Base-by-base conservation (phyloP, 2,113 vertebrate genomes). In the Oncorhynchus gorbuscha region DNA sequence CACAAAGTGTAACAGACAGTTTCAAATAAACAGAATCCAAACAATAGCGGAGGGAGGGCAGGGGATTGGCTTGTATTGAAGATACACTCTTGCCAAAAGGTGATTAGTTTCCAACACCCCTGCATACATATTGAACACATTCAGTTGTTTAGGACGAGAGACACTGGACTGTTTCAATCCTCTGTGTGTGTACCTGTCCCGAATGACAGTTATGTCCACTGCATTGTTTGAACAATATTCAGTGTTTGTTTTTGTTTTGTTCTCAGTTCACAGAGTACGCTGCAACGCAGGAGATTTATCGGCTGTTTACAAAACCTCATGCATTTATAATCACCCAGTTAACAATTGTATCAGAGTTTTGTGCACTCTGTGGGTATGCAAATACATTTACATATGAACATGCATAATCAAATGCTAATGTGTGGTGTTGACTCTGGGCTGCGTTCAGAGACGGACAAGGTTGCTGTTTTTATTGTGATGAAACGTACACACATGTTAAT, bases 281-380 rank as follows among this genome's bases (percentile, higher is more conserved):
- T 14, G 24, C n/a, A 3, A 6, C 26, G 16, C 65, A 30, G 26
- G 65, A 28, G 65, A 30, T 5, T 28, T 67, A 26, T 28, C 22
- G 4, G 65, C n/a, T 67, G 24, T 67, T 28, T 32, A 67, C 24
- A 67, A 28, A 67, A 67, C 4, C 65, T 26, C 65, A 67, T 67
- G 22, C 65, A 67, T 67, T 67, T 16, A 28, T 67, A 67, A 67
- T 67, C 65, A 67, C 65, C 26, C 24, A 32, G 65, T 14, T 67
- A 30, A 67, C 6, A 30, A 67, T 32, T 67, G 12, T 67, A 30
- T 67, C 65, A 67, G 26, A 55, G 65, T 28, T 24, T 67, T 12
- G 20, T 24, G 59, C 59, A 67, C 65, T 24, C 24, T 5, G 22
- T 9, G 65, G 22, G 26, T 67, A 67, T 28, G 65, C 26, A 6